Base-by-base conservation (phyloP, 2,113 vertebrate species). In the Genyomyrus donnyi region DNA sequence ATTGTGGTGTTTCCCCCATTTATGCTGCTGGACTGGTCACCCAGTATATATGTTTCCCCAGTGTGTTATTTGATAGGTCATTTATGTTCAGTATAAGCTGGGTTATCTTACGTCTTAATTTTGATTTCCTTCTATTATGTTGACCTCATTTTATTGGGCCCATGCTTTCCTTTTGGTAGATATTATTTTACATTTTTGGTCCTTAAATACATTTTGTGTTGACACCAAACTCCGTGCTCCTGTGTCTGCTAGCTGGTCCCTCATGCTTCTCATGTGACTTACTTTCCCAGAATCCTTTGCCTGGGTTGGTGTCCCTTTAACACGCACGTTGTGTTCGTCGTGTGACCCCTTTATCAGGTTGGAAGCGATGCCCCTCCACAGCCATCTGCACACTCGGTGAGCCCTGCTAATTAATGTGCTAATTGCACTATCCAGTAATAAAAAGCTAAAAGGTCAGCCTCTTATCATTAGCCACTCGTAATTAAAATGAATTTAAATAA, bases 371-470 rank as follows among this genome's bases (percentile, higher is more conserved):
- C 85, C 48, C 10, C 27, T 31, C 85, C 46, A 35, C 49, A 35
- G 50, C 35, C 74, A 80, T 80, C 74, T 80, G 74, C 74, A 80
- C 35, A 17, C 35, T 42, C 5, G 5, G 31, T 7, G 74, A 80
- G 74, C 35, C 11, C 74, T 80, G 74, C 74, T 80, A 80, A 80
- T 80, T 80, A 80, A 80, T 42, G 74, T 42, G 35, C 35, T 80
- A 80, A 80, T 42, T 80, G 70, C 35, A 77, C 31, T 77, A 77
- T 77, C 70, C 35, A 39, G 35, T 35, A 80, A 80, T 80, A 42
- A 80, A 42, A 80, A 80, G 74, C 74, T 80, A 80, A 80, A 80
- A 80, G 74, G 74, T 80, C 74, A 80, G 15, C 35, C 35, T 80
- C 74, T 80, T 80, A 42, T 87, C 49, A 35, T 53, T 53, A 53